Percentiles rank a stretch among this genome's conserved stretches.
These are phyloP conservation scores for Heliconius hortense DNA, from an alignment of 2,888 invertebrate species.

Conservation along the genomic window DNA sequence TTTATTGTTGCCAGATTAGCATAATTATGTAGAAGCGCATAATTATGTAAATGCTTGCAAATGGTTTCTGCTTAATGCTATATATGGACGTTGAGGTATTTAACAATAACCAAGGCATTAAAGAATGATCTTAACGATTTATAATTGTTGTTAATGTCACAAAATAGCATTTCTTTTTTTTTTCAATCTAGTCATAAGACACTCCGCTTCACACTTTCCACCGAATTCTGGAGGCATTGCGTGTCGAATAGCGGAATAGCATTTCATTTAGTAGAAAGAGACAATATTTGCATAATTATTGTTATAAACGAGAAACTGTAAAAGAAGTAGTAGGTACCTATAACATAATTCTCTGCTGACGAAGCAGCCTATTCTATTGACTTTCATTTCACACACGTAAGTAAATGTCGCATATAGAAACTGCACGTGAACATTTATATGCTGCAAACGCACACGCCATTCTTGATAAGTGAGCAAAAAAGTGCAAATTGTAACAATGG, in stretches of 20 bases:
- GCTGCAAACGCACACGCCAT: slow-evolving; percentile 49
- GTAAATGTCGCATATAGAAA: slow-evolving; percentile 47
- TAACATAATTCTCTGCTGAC: slow-evolving; percentile 29
- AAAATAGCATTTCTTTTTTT: too few relatives aligned
- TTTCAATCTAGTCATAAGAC: too few relatives aligned
- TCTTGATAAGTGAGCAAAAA: slow-evolving; percentile 61
- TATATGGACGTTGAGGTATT: slow-evolving; percentile 5
- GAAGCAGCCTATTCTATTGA: slow-evolving; percentile 41
- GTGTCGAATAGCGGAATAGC: neutral
- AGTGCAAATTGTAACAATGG: slow-evolving; percentile 65
- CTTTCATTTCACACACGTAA: slow-evolving; percentile 49
- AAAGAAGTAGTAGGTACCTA: slow-evolving; percentile 29
- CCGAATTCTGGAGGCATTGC: too few relatives aligned
- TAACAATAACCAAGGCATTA: slow-evolving; percentile 3
- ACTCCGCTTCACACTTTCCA: too few relatives aligned
- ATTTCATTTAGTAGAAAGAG: slow-evolving; percentile 23
- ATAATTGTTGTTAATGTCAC: neutral
- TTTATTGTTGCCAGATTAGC: slow-evolving; percentile 22
- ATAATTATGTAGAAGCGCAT: slow-evolving; percentile 31
- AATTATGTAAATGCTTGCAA: slow-evolving; percentile 36
- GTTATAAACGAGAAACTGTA: slow-evolving; percentile 33
- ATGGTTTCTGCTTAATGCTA: slow-evolving; percentile 26
- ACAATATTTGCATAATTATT: slow-evolving; percentile 21
- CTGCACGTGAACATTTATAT: slow-evolving; percentile 43
- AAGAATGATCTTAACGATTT: neutral